Conservation (phyloP, 2,888 invertebrate genomes). For the Tiliacea citrago region DNA sequence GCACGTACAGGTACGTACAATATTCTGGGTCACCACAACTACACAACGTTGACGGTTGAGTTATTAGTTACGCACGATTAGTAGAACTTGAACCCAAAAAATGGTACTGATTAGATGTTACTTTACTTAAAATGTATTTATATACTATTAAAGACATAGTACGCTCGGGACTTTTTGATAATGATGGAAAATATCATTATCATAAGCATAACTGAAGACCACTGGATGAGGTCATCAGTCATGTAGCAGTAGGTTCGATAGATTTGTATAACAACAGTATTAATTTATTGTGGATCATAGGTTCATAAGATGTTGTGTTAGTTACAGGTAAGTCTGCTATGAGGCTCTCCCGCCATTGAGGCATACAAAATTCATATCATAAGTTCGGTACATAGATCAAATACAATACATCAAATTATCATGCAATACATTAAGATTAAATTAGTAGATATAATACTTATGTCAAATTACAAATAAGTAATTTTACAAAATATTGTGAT, state of each 20-base stretch:
- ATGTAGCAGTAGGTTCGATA: not conserved
- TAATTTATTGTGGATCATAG: no score
- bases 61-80: conserved; percentile 30
- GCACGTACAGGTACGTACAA: conserved; percentile 92
- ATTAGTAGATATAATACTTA: no score
- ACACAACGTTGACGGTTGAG: not conserved
- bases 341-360: no score
- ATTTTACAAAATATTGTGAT: no score
- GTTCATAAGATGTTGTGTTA: no score
- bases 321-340: no score
- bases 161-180: not conserved
- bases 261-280: not conserved
- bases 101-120: not conserved
- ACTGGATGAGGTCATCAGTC: not conserved
- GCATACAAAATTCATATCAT: no score
- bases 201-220: not conserved
- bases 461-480: no score
- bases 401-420: no score
- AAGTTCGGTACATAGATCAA: no score
- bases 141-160: no score
- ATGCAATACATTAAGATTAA: no score
- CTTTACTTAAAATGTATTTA: not conserved
- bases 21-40: conserved; percentile 11
- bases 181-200: not conserved
- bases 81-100: not conserved